Evolutionary conservation across 2,888 invertebrate species (phyloP).

Genomic region (Tachina fera): DNA sequence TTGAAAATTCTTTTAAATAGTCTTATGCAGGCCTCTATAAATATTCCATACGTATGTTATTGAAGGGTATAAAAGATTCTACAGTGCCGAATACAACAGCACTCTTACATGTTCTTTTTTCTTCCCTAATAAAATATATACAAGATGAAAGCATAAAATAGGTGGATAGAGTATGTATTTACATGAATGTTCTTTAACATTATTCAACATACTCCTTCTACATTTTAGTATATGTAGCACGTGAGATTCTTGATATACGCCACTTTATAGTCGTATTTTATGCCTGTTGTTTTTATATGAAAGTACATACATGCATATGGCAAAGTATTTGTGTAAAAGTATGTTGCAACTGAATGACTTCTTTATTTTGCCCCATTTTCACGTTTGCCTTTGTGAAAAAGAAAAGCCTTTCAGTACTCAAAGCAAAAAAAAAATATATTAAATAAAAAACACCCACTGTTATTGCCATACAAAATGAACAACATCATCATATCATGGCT

Average conservation of each 20-base stretch:
- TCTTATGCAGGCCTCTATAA: too few relatives aligned
- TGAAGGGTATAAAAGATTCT: too few relatives aligned
- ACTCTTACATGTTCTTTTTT: neutral
- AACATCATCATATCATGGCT: slow-evolving; percentile 41
- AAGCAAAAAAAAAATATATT: neutral
- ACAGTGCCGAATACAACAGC: too few relatives aligned
- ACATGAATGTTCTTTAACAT: neutral
- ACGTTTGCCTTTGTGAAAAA: neutral
- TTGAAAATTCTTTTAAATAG: too few relatives aligned
- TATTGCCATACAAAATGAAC: slow-evolving; percentile 9
- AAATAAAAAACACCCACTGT: neutral
- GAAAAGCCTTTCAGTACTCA: neutral
- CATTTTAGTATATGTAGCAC: neutral
- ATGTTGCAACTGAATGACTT: neutral
- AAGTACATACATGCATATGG: neutral
- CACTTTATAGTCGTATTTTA: neutral
- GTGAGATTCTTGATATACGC: neutral
- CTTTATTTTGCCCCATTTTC: neutral
- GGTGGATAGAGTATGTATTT: neutral
- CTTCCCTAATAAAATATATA: neutral
- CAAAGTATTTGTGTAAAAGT: neutral
- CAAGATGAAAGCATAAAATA: neutral
- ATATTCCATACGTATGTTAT: too few relatives aligned
- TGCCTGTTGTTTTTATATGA: neutral
- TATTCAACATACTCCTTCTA: neutral